Evolutionary conservation across 1,140 invertebrate genomes (phyloP).

Genomic region (Ptiloglossa arizonensis): DNA sequence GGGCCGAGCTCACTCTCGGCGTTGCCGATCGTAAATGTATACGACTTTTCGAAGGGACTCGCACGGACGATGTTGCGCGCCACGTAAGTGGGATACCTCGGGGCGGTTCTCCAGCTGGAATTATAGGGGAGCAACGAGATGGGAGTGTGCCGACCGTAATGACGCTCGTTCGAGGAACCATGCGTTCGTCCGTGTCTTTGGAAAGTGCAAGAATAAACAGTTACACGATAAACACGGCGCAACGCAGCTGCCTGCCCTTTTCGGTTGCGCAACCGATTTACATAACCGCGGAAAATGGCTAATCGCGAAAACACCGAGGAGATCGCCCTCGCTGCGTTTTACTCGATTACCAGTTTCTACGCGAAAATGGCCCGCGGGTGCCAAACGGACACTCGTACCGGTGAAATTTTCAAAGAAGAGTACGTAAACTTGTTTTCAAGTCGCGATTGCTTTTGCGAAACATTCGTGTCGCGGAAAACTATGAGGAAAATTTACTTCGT

Average conservation of each 20-base stretch:
- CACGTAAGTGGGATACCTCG: background rate
- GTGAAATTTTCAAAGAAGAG: too few relatives aligned
- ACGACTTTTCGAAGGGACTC: slow-evolving; percentile 2
- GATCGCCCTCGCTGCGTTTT: background rate
- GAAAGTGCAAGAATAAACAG: slow-evolving; percentile 19
- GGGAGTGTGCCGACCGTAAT: background rate
- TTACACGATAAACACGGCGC: background rate
- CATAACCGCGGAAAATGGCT: background rate
- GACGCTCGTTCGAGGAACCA: slow-evolving; percentile 13
- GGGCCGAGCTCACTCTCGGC: background rate
- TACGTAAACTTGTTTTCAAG: too few relatives aligned
- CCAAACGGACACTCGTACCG: too few relatives aligned
- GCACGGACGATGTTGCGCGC: background rate
- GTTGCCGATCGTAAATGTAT: slow-evolving; percentile 17
- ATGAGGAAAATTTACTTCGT: too few relatives aligned
- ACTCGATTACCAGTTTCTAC: background rate
- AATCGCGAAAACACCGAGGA: slow-evolving; percentile 19
- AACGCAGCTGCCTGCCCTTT: background rate
- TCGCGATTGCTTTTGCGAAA: too few relatives aligned
- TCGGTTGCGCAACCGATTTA: slow-evolving; percentile 12
- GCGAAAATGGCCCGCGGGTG: too few relatives aligned
- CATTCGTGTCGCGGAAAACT: too few relatives aligned
- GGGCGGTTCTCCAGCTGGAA: slow-evolving; percentile 18
- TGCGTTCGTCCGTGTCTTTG: slow-evolving; percentile 14
- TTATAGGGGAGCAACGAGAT: background rate